Conservation (phyloP, 1,140 invertebrate species). For the Bombus cullumanus region DNA sequence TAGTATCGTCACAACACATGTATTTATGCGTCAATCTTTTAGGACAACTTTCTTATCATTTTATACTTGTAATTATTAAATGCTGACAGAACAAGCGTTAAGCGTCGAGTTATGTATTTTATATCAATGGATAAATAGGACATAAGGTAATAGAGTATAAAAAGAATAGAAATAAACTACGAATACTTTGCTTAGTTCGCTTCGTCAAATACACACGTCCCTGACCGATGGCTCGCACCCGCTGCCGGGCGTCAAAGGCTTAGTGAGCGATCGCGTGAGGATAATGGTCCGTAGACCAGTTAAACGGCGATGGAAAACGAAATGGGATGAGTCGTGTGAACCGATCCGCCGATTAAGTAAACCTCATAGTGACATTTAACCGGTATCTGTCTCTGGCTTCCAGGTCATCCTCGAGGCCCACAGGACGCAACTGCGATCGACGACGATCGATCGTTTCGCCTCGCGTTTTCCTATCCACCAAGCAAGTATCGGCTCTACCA, state of each 20-base stretch:
- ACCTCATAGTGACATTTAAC: slow-evolving; percentile 75
- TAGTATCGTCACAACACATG: too few species aligned
- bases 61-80: too few species aligned
- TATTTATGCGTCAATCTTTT: too few species aligned
- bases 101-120: too few species aligned
- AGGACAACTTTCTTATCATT: too few species aligned
- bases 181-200: not conserved
- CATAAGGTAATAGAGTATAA: too few species aligned
- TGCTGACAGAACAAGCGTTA: too few species aligned
- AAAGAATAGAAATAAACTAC: too few species aligned
- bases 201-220: not conserved
- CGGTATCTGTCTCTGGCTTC: slow-evolving; percentile 68
- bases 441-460: slow-evolving; percentile 43
- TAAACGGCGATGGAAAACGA: slow-evolving; percentile 63
- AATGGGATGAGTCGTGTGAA: slow-evolving; percentile 75
- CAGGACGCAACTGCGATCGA: slow-evolving; percentile 44
- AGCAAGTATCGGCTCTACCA: not conserved
- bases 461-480: slow-evolving; percentile 33
- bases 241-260: slow-evolving; percentile 54
- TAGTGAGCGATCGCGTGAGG: slow-evolving; percentile 70
- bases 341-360: slow-evolving; percentile 74
- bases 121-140: too few species aligned
- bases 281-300: slow-evolving; percentile 70
- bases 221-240: slow-evolving; percentile 36
- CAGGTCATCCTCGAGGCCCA: slow-evolving; percentile 61